These are phyloP conservation scores for Allolobophora icterica DNA, from an alignment of 2,888 invertebrate species.

Conservation along the genomic window DNA sequence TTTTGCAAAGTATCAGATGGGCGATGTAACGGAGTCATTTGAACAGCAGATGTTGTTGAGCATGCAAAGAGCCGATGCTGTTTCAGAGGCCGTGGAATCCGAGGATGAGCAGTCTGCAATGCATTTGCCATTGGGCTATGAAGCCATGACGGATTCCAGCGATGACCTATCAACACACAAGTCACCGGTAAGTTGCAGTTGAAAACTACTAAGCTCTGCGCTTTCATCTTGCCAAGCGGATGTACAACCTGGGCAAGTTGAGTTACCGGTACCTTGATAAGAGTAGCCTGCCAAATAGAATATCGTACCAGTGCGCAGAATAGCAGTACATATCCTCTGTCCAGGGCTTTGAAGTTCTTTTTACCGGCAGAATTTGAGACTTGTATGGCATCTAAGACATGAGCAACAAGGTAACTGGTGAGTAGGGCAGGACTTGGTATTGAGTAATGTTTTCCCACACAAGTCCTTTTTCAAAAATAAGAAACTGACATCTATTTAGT, in stretches of 20 bases:
- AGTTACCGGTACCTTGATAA: background rate
- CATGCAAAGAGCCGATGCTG: conserved; percentile 53
- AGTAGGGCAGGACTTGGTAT: no score
- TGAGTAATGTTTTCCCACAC: no score
- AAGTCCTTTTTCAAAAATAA: no score
- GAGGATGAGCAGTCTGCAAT: conserved; percentile 28
- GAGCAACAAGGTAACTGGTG: background rate
- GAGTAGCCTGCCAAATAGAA: background rate
- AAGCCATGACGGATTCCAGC: conserved; percentile 48
- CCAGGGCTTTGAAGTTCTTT: background rate
- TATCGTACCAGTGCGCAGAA: background rate
- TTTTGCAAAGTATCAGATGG: conserved; percentile 57
- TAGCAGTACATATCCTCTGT: background rate
- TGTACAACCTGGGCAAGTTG: background rate
- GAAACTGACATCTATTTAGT: no score
- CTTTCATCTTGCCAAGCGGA: background rate
- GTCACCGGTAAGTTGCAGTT: background rate
- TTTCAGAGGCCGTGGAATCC: conserved; percentile 51
- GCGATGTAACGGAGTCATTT: conserved; percentile 59
- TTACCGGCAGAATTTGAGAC: background rate
- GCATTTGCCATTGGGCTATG: conserved; percentile 13
- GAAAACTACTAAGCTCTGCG: background rate
- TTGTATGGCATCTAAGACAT: background rate
- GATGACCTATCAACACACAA: conserved; percentile 57
- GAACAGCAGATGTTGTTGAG: conserved; percentile 61